Base-by-base conservation (phyloP, 2,797 vertebrate species). In the Halcyon smyrnensis region DNA sequence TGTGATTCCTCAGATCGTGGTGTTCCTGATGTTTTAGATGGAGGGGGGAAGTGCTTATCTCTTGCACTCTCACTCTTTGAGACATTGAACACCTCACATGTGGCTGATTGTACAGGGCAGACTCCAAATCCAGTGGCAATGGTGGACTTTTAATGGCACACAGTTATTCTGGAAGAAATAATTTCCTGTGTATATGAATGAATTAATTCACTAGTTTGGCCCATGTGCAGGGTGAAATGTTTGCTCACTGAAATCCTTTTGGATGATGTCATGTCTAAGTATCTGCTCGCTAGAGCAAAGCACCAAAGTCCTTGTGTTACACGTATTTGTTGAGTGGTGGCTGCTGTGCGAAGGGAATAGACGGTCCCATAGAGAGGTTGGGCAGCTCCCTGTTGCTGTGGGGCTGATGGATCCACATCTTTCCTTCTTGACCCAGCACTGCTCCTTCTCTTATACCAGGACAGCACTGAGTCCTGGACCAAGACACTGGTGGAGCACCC, bases 191-290 rank as follows among this genome's bases (percentile, higher is more conserved):
- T 21, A 3, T 51, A 17, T 23, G 51, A 85, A 57, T 6, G 45
- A 75, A 78, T 53, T 7, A 87, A 90, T 87, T 84, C 64, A 18
- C 45, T 18, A 10, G 59, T 77, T 64, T 76, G 68, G 77, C 48
- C 84, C 9, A 2, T 0, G 23, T 13, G 14, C 14, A 13, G 56
- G 36, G 30, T 36, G 70, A 79, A 46, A 36, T 16, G 15, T 64
- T 48, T 84, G 32, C 43, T 97, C 69, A n/a, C 64, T 84, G 94
- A 95, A 96, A 89, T 94, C 95, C 51, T 95, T 90, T 56, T 64
- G 95, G 92, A n/a, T 97, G 96, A 97, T 92, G 95, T 94, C 76
- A 78, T 80, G 91, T 97, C 97, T 97, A 91, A 97, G 94, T 88
- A 94, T 94, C 94, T 84, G 94, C 48, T 93, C 85, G 88, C 95